Percentiles rank a stretch among this genome's conserved stretches.
Evolutionary conservation across 2,888 invertebrate genomes (phyloP).

Genomic region (Leptarthrus brevirostris): DNA sequence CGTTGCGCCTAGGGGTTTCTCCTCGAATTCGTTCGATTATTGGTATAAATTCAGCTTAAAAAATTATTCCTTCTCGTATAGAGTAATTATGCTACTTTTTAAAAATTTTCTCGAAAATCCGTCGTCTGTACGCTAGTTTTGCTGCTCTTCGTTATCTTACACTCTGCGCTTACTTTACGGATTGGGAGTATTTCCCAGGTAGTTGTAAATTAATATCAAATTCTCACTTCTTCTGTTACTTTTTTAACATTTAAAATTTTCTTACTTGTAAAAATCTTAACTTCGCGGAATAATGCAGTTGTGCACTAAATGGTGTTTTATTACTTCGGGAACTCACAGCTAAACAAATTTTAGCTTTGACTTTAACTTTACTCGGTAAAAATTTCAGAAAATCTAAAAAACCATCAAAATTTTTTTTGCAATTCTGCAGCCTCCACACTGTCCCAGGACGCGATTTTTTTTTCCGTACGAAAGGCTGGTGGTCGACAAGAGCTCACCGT

Average conservation of each 20-base stretch:
- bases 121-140: background rate
- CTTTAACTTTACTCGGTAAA: background rate
- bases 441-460: background rate
- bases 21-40: background rate
- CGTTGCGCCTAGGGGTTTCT: background rate
- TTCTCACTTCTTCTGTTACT: constrained; percentile 30
- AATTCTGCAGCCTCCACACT: background rate
- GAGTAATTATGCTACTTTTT: background rate
- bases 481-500: background rate
- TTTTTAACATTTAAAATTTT: constrained; percentile 33
- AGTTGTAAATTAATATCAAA: constrained; percentile 47
- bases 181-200: constrained; percentile 30
- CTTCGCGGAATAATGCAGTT: constrained; percentile 11
- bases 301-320: constrained; percentile 43
- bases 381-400: constrained; percentile 14
- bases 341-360: background rate
- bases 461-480: background rate
- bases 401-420: constrained; percentile 7
- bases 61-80: constrained; percentile 17
- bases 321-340: constrained; percentile 24
- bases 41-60: constrained; percentile 1
- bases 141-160: constrained; percentile 15
- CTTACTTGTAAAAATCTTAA: constrained; percentile 9
- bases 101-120: constrained; percentile 37
- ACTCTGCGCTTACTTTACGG: constrained; percentile 26